A percentile compares a stretch with the other conserved stretches of the same genome.
These are phyloP conservation scores for Oegoconia quadripuncta DNA, from an alignment of 2,888 invertebrate species.

Conservation along the genomic window DNA sequence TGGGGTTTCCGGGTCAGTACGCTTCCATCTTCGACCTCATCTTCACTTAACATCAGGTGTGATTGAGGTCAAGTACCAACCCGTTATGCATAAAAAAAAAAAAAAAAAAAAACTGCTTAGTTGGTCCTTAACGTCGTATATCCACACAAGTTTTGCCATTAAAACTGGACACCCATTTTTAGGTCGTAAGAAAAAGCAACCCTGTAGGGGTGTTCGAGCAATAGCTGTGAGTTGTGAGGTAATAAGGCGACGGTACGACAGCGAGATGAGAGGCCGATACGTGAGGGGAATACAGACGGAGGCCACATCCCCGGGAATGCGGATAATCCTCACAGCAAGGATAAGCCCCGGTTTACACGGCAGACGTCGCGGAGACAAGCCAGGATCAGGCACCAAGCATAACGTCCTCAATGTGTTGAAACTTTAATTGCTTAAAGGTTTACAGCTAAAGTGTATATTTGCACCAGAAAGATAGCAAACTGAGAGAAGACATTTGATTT, in stretches of 20 bases:
- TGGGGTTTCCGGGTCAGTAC: too few species aligned
- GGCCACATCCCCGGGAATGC: conserved; percentile 45
- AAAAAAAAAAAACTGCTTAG: too few species aligned
- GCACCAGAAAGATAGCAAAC: too few species aligned
- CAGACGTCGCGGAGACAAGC: conserved; percentile 36
- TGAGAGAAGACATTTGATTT: too few species aligned
- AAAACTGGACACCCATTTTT: neutral
- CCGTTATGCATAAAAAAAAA: too few species aligned
- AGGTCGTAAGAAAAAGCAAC: neutral
- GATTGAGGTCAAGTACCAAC: too few species aligned
- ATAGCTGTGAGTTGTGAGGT: conserved; percentile 52
- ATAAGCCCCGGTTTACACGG: conserved; percentile 47
- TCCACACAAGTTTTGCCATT: too few species aligned
- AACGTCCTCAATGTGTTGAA: too few species aligned
- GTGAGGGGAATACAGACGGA: conserved; percentile 55
- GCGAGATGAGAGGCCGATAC: conserved; percentile 63
- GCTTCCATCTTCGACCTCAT: too few species aligned
- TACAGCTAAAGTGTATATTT: neutral
- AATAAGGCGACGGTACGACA: conserved; percentile 61
- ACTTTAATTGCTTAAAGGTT: neutral
- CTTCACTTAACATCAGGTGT: too few species aligned
- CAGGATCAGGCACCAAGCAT: neutral
- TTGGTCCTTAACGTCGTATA: too few species aligned
- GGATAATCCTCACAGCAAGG: conserved; percentile 58
- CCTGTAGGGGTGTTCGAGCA: conserved; percentile 34